Evolutionary conservation across 2,888 invertebrate genomes (phyloP), one percentile per base, ranked within the genome.

Genomic region (Sthenelais limicola): DNA sequence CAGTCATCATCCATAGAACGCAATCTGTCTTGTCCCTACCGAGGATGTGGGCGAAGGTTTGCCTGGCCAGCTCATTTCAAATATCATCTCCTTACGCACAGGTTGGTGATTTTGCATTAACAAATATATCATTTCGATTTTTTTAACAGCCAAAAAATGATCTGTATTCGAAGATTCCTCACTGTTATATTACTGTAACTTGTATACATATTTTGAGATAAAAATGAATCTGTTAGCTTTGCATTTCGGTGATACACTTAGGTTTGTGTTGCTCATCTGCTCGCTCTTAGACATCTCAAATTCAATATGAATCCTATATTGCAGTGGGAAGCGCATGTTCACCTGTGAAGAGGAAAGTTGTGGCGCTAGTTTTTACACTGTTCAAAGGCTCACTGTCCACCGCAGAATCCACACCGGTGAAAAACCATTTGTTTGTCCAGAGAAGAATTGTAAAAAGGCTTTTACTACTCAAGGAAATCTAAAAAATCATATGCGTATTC

Each of bases 41-140:
- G 38, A 12, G 66, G 51, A 1, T 73, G 73, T 47, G 33, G 49
- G 2, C 75, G 83, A 32, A 82, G 78, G 58, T 86, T 85, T 79
- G 77, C 81, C 5, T 84, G 84, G 80, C 83, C 82, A 28, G 81
- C 83, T 32, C 85, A 85, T 74, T 77, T 83, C 30, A 83, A 82
- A 69, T 86, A 86, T 69, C 86, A 86, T 71, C 78, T 80, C 72
- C 78, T 83, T 9, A 85, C 85, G 0, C 86, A 86, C 75, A 81
- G 79, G 86, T 85, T 81, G 76, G 82, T 68, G 9, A 4, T 5
- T 51, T 12, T 7, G 7, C 7, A 48, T 12, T 9, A 51, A n/a
- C n/a, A n/a, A n/a, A n/a, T n/a, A n/a, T n/a, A n/a, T n/a, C n/a
- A n/a, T n/a, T n/a, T n/a, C n/a, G n/a, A n/a, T n/a, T n/a, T n/a